phyloP scores from a whole-genome alignment of 2,797 vertebrate species.

The Chrysocyon brachyurus region DNA sequence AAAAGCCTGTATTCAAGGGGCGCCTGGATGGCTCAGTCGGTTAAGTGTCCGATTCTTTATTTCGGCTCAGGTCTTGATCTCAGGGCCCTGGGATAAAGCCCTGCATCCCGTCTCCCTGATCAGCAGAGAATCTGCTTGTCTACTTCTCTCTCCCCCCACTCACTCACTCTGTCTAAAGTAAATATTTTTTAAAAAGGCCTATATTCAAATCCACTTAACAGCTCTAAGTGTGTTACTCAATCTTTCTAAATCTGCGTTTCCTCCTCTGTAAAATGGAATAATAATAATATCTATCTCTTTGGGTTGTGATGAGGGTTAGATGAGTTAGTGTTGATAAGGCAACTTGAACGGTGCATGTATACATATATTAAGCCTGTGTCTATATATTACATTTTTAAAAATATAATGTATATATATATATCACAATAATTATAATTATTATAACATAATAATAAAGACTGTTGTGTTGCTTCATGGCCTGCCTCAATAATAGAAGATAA shows the following conservation, averaged over 20 bases:
- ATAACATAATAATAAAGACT: background rate
- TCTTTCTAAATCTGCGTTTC: background rate
- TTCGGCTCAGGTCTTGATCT: background rate
- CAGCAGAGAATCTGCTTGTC: background rate
- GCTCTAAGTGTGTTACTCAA: background rate
- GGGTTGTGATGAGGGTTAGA: background rate
- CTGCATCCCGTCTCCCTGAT: background rate
- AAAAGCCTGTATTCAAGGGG: background rate
- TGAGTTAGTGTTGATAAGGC: background rate
- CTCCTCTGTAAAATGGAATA: background rate
- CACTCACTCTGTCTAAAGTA: background rate
- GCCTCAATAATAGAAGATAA: background rate
- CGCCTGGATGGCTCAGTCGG: background rate
- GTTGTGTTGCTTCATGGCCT: background rate
- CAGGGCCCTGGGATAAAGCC: background rate
- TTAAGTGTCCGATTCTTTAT: background rate
- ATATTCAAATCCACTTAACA: background rate
- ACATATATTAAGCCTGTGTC: background rate
- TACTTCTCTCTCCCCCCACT: background rate
- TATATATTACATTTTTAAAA: background rate
- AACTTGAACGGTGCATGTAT: background rate
- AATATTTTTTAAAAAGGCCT: background rate
- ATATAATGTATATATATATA: background rate
- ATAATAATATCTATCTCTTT: background rate
- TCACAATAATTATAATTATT: background rate